A percentile compares a stretch with the other conserved stretches of the same genome.
These are phyloP conservation scores for Thalassaphorura encarpata DNA, from an alignment of 1,140 invertebrate species.

Conservation along the genomic window DNA sequence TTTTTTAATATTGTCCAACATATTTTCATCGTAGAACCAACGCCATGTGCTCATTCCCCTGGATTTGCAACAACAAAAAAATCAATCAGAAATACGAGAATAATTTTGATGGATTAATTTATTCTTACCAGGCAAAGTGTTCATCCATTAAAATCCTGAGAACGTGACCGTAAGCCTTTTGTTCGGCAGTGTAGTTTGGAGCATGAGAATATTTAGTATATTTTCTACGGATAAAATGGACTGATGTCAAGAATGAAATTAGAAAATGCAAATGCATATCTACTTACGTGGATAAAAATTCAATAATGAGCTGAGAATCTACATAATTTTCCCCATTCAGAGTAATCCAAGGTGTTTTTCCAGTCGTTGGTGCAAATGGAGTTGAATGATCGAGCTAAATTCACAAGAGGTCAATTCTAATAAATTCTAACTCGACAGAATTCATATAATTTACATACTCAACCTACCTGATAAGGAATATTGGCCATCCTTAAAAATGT, in stretches of 20 bases:
- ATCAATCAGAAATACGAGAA: background rate
- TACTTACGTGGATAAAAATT: background rate
- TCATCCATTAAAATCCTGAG: background rate
- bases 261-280: background rate
- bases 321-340: background rate
- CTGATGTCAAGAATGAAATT: background rate
- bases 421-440: background rate
- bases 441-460: background rate
- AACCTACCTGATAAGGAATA: conserved; percentile 5
- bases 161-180: background rate
- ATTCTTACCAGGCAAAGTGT: no score
- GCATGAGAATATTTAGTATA: background rate
- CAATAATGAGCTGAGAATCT: background rate
- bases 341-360: conserved; percentile 41
- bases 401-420: background rate
- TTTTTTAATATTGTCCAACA: background rate
- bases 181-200: background rate
- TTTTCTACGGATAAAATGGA: background rate
- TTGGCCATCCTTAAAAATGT: conserved; percentile 17
- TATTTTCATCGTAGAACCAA: background rate
- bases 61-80: background rate
- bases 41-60: background rate
- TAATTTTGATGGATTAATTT: background rate
- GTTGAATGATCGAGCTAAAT: conserved; percentile 23
- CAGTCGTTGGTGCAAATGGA: conserved; percentile 32